phyloP scores from a whole-genome alignment of 2,113 vertebrate species.

The Regulus satrapa region DNA sequence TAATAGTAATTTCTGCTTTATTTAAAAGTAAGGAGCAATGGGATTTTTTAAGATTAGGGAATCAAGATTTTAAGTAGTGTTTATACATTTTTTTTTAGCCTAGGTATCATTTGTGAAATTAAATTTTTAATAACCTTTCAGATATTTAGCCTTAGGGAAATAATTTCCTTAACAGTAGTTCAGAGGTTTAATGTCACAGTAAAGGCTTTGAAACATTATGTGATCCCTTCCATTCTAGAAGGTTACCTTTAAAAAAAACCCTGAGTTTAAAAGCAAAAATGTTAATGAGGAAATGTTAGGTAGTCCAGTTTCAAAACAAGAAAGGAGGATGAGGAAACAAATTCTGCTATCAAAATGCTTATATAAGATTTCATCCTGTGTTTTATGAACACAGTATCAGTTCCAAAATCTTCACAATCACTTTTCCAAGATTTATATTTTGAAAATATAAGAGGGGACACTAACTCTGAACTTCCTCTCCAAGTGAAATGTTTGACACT shows the following conservation, averaged over 20 bases:
- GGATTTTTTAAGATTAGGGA: conserved; percentile 48
- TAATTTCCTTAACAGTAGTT: conserved; percentile 62
- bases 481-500: neutral
- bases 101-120: conserved; percentile 60
- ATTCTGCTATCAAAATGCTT: neutral
- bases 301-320: conserved; percentile 14
- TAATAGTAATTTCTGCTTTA: conserved; percentile 22
- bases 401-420: neutral
- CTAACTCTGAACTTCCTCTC: neutral
- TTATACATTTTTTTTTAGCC: conserved; percentile 35
- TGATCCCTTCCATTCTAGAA: conserved; percentile 64
- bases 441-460: neutral
- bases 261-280: conserved; percentile 58
- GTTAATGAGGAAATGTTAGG: conserved; percentile 47
- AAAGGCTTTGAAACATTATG: conserved; percentile 65
- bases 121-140: conserved; percentile 74
- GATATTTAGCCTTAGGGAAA: conserved; percentile 56
- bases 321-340: neutral
- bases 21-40: conserved; percentile 57
- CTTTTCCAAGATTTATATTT: neutral
- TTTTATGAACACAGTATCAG: neutral
- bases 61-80: conserved; percentile 54
- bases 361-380: neutral
- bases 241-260: conserved; percentile 13
- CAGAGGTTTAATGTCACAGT: conserved; percentile 67